These are phyloP conservation scores for Holacanthus passer DNA, from an alignment of 2,113 vertebrate species.

Conservation along the genomic window DNA sequence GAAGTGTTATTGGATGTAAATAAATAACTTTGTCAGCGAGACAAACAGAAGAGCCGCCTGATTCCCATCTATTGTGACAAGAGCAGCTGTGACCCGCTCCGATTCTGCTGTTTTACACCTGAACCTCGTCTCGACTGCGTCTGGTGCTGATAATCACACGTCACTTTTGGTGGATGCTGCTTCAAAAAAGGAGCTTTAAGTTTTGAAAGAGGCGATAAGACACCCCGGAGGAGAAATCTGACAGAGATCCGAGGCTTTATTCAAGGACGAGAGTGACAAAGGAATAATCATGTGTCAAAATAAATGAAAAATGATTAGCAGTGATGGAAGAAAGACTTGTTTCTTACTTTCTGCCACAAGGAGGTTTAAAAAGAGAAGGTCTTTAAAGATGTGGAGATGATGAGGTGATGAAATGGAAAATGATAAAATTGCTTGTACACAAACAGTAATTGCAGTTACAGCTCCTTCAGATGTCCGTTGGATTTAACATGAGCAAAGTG, in stretches of 20 bases:
- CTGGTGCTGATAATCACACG: background rate
- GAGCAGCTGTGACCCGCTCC: background rate
- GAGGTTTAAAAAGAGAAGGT: background rate
- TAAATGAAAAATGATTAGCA: conserved; percentile 20
- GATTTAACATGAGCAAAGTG: background rate
- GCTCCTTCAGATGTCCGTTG: background rate
- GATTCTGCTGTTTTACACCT: background rate
- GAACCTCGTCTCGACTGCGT: background rate
- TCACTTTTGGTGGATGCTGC: background rate
- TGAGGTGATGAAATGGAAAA: background rate
- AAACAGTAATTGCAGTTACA: background rate
- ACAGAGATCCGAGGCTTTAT: conserved; percentile 2
- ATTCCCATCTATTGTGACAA: background rate
- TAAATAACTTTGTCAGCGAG: background rate
- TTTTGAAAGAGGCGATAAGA: conserved; percentile 10
- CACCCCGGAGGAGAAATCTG: background rate
- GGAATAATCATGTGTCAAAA: conserved; percentile 7
- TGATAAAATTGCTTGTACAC: background rate
- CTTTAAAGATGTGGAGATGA: background rate
- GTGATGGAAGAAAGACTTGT: background rate
- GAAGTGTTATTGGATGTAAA: background rate
- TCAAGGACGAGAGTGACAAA: background rate
- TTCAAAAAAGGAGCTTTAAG: conserved; percentile 9
- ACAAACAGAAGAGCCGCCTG: background rate
- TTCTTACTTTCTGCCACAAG: background rate